These are phyloP conservation scores for Thera britannica DNA, from an alignment of 2,888 invertebrate genomes.

Conservation along the genomic window DNA sequence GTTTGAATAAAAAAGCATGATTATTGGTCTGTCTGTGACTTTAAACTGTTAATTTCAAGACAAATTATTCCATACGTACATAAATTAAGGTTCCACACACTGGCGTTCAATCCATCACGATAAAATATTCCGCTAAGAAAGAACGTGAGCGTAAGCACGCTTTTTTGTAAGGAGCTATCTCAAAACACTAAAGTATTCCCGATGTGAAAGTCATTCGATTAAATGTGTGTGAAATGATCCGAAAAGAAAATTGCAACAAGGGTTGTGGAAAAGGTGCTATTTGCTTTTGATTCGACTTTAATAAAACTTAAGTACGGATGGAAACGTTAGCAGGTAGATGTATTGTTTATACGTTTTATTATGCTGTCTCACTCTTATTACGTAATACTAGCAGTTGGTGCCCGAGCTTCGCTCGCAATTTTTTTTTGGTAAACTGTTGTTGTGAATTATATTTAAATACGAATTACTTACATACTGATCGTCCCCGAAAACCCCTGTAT, in stretches of 20 bases:
- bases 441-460: too few relatives aligned
- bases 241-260: conserved; percentile 55
- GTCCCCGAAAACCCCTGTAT: too few relatives aligned
- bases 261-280: conserved; percentile 50
- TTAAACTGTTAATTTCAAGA: too few relatives aligned
- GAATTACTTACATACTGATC: too few relatives aligned
- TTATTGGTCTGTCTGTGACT: too few relatives aligned
- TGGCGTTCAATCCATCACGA: not conserved
- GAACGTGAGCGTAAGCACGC: not conserved
- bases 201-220: conserved; percentile 55
- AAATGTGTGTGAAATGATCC: conserved; percentile 58
- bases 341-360: conserved; percentile 20
- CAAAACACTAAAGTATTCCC: conserved; percentile 45
- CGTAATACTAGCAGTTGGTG: too few relatives aligned
- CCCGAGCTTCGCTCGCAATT: too few relatives aligned
- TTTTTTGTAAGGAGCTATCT: conserved; percentile 32
- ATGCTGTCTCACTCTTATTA: not conserved
- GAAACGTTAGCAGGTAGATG: conserved; percentile 26
- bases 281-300: conserved; percentile 45
- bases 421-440: too few relatives aligned
- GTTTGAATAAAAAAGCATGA: too few relatives aligned
- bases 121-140: not conserved
- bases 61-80: too few relatives aligned
- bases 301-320: conserved; percentile 46
- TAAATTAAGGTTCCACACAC: not conserved